Evolutionary conservation across 2,113 vertebrate genomes (phyloP), one percentile per base, ranked within the genome.

Genomic region (Poicephalus gulielmi): DNA sequence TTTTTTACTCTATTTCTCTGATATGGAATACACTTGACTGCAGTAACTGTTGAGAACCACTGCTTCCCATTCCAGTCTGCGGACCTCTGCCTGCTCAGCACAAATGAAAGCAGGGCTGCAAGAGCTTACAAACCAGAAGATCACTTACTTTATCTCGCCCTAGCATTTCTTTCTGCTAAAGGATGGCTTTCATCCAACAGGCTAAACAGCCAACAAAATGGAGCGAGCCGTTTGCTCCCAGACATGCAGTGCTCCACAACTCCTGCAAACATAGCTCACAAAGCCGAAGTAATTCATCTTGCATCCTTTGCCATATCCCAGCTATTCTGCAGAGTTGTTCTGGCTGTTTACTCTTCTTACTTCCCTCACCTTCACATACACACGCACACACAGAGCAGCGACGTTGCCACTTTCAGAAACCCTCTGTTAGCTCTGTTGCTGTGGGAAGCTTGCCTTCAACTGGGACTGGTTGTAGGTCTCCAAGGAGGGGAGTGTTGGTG

Each of bases 401-500:
- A 9, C 25, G 24, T 12, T 83, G 82, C 79, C 33, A 50, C 81
- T 91, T 93, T 60, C 93, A 95, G 92, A 92, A 94, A 73, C 76
- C 77, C 88, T 93, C 76, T 8, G 62, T 92, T 49, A 96, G 62
- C 83, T 94, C 92, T 84, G 83, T 17, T 94, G 92, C 92, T 96
- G 85, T 9, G 13, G 91, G 71, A 70, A 92, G 90, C 86, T 89
- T 97, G 96, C 95, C 96, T 94, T 81, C 96, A 82, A 86, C 96
- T 95, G 96, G 96, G 96, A 98, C 81, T 62, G 95, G 94, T 37
- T 22, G 2, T 93, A 97, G 80, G 93, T 97, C 97, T 96, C 97
- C 94, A 96, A 71, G 98, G 97, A 97, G 73, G 88, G 86, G 68
- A 93, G 95, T 31, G 18, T 83, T 85, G 69, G 67, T 90, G 90